phyloP scores from a whole-genome alignment of 2,888 invertebrate genomes.

The Xestoiulus laeticollis region DNA sequence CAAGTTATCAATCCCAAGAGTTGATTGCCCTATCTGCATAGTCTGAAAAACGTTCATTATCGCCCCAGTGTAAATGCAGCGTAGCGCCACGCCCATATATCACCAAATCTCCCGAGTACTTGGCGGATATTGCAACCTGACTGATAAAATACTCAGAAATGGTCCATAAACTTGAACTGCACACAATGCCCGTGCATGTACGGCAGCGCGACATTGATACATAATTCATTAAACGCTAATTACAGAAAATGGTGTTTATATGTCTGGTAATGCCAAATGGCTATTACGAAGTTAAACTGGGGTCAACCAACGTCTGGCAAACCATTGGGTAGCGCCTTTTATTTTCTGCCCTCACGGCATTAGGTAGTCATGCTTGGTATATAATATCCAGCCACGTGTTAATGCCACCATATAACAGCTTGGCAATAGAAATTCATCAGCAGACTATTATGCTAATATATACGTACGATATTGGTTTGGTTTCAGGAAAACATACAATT shows the following conservation, averaged over 20 bases:
- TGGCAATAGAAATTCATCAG: too few species aligned
- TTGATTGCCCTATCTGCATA: background rate
- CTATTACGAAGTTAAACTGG: background rate
- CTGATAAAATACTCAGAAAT: conserved; percentile 26
- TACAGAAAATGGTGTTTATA: conserved; percentile 26
- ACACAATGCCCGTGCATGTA: background rate
- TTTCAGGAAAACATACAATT: too few species aligned
- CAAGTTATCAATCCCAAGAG: background rate
- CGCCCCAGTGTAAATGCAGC: background rate
- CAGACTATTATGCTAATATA: too few species aligned
- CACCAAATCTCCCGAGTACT: background rate
- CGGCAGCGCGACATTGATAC: conserved; percentile 2
- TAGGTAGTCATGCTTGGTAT: background rate
- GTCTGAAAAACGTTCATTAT: background rate
- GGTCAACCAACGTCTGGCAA: conserved; percentile 14
- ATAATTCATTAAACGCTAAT: background rate
- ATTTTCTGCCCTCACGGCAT: conserved; percentile 12
- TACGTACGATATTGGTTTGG: too few species aligned
- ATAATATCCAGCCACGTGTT: background rate
- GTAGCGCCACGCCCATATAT: background rate
- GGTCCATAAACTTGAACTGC: background rate
- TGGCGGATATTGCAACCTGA: conserved; percentile 1
- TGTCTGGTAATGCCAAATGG: conserved; percentile 26
- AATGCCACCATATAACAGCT: background rate
- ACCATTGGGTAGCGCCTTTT: background rate